Evolutionary conservation across 2,888 invertebrate genomes (phyloP).

Genomic region (Dicyrtoma fusca): DNA sequence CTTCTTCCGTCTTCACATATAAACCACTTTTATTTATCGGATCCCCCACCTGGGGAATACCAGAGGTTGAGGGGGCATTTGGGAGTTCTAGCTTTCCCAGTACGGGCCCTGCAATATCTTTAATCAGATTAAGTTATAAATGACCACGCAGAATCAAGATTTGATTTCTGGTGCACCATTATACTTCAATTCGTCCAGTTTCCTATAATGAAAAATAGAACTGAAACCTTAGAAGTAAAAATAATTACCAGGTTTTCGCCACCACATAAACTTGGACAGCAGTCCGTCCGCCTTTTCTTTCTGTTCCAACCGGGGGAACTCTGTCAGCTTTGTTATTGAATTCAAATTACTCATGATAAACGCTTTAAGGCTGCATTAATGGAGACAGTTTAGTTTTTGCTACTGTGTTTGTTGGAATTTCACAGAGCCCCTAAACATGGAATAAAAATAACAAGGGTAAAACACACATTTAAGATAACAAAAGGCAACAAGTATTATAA

Average conservation of each 20-base stretch:
- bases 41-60: neutral
- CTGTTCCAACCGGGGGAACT: conserved; percentile 77
- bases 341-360: conserved; percentile 54
- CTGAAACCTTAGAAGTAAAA: too few relatives aligned
- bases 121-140: conserved; percentile 39
- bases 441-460: too few relatives aligned
- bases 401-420: too few relatives aligned
- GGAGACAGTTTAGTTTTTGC: too few relatives aligned
- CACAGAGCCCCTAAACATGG: too few relatives aligned
- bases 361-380: too few relatives aligned
- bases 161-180: neutral
- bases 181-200: neutral
- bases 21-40: too few relatives aligned
- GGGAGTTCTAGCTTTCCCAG: conserved; percentile 59
- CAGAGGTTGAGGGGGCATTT: neutral
- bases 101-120: conserved; percentile 59
- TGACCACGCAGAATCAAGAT: neutral
- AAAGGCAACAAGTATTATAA: too few relatives aligned
- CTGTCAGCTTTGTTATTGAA: conserved; percentile 67
- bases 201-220: neutral
- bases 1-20: too few relatives aligned
- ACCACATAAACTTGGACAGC: conserved; percentile 71
- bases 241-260: conserved; percentile 57
- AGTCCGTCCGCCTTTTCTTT: conserved; percentile 75
- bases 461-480: too few relatives aligned